phyloP scores from a whole-genome alignment of 37 sponge, comb jelly and placozoan genomes.

The Oopsacas minuta region DNA sequence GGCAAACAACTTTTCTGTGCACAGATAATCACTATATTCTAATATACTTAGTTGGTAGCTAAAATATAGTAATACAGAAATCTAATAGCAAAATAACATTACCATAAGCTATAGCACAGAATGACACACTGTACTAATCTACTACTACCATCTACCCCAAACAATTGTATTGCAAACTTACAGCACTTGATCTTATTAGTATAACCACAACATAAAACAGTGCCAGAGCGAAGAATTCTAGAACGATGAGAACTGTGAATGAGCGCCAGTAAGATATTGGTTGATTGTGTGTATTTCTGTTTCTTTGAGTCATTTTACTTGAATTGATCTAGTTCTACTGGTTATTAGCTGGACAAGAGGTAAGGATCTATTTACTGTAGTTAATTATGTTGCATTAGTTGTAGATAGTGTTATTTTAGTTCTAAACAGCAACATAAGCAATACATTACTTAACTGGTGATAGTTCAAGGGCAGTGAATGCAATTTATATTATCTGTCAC shows the following conservation, averaged over 20 bases:
- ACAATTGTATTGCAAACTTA: neutral
- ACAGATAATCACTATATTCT: too few species aligned
- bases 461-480: too few species aligned
- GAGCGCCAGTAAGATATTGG: slow-evolving; percentile 13
- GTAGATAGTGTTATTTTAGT: too few species aligned
- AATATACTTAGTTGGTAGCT: too few species aligned
- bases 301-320: neutral
- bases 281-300: neutral
- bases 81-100: slow-evolving; percentile 11
- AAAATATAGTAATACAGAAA: neutral
- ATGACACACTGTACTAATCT: slow-evolving; percentile 11
- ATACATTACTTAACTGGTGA: too few species aligned
- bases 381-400: too few species aligned
- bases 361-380: too few species aligned
- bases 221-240: slow-evolving; percentile 16
- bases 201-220: slow-evolving; percentile 13
- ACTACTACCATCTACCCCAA: neutral
- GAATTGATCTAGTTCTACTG: neutral
- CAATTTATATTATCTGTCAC: too few species aligned
- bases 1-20: too few species aligned
- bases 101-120: slow-evolving; percentile 17
- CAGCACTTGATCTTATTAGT: slow-evolving; percentile 1
- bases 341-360: too few species aligned
- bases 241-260: neutral
- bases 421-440: too few species aligned